Conservation (phyloP, 2,113 vertebrate genomes). For the Pongo pygmaeus region DNA sequence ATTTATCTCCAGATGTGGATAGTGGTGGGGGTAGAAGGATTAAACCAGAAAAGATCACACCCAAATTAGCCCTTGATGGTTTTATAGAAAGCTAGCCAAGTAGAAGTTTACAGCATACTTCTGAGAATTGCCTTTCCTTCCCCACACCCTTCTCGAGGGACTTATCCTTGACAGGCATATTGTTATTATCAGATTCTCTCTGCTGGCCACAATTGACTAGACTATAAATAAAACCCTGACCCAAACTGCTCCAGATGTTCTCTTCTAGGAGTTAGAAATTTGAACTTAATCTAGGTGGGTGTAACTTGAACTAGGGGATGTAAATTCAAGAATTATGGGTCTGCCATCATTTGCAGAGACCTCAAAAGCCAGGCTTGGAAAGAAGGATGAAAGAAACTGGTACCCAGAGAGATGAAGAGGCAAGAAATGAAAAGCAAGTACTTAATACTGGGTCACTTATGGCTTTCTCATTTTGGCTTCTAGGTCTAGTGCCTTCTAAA, state of each 20-base stretch:
- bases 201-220: background rate
- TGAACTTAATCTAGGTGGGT: background rate
- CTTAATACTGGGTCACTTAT: background rate
- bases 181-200: constrained; percentile 32
- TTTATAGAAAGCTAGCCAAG: background rate
- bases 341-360: background rate
- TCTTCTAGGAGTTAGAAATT: constrained; percentile 37
- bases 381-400: background rate
- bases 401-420: background rate
- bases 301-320: constrained; percentile 21
- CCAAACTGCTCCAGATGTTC: constrained; percentile 55
- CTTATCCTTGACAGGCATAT: constrained; percentile 20
- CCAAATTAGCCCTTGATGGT: background rate
- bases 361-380: background rate
- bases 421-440: background rate
- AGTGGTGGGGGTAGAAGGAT: background rate
- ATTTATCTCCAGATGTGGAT: background rate
- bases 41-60: constrained; percentile 10
- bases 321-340: constrained; percentile 32
- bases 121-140: background rate
- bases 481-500: background rate
- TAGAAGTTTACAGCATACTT: background rate
- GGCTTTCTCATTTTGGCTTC: background rate
- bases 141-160: background rate
- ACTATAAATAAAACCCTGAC: constrained; percentile 49